Percentiles rank a stretch among this genome's conserved stretches.
Evolutionary conservation across 2,888 invertebrate species (phyloP).

Genomic region (Andricus quercusramuli): DNA sequence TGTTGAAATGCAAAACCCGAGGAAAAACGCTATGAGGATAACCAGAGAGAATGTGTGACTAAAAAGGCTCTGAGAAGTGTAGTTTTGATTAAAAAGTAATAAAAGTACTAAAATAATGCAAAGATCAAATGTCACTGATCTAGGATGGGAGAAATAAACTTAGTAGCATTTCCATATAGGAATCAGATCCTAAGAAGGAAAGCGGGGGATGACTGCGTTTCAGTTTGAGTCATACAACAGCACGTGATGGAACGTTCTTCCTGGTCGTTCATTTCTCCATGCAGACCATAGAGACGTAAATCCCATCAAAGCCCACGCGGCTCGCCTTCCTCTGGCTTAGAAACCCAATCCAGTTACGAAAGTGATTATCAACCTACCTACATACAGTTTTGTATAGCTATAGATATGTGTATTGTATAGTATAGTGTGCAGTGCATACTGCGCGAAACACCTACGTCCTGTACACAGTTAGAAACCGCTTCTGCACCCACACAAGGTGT

Average conservation of each 20-base stretch:
- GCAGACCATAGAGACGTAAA: slow-evolving; percentile 17
- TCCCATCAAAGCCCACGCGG: slow-evolving; percentile 28
- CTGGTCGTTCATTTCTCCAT: slow-evolving; percentile 27
- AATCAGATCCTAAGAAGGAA: slow-evolving; percentile 12
- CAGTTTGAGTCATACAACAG: slow-evolving; percentile 26
- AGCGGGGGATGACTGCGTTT: slow-evolving; percentile 15
- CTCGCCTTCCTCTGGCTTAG: slow-evolving; percentile 28
- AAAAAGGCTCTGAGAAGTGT: too few relatives aligned
- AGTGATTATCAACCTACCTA: slow-evolving; percentile 21
- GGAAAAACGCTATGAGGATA: too few relatives aligned
- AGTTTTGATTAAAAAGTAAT: too few relatives aligned
- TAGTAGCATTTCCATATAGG: background rate
- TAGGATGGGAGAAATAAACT: too few relatives aligned
- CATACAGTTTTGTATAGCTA: background rate
- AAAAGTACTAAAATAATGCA: too few relatives aligned
- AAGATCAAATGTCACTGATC: too few relatives aligned
- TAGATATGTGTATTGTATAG: too few relatives aligned
- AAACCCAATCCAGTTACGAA: slow-evolving; percentile 37
- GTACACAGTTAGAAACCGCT: background rate
- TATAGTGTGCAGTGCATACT: background rate
- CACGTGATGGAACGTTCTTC: slow-evolving; percentile 20
- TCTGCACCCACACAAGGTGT: slow-evolving; percentile 7
- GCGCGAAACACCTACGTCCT: background rate
- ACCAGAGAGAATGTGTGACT: too few relatives aligned
- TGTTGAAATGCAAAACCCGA: too few relatives aligned